Percentiles rank a stretch among this genome's conserved stretches.
Evolutionary conservation across 1,140 invertebrate species (phyloP).

Genomic region (Lordiphosa collinella): DNA sequence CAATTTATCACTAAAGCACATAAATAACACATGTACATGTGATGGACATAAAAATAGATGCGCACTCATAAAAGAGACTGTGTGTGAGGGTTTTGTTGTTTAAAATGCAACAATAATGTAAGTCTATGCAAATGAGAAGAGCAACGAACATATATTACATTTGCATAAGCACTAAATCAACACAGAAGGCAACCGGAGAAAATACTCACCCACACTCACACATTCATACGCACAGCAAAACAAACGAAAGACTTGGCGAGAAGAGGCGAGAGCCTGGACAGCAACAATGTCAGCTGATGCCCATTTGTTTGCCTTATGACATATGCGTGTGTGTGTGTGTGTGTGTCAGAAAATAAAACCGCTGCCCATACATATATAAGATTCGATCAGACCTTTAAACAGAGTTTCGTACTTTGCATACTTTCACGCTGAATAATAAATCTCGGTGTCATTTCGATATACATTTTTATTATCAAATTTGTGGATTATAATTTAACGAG

Average conservation of each 20-base stretch:
- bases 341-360: slow-evolving; percentile 22
- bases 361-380: slow-evolving; percentile 4
- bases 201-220: slow-evolving; percentile 14
- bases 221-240: slow-evolving; percentile 6
- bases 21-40: slow-evolving; percentile 53
- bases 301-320: slow-evolving; percentile 52
- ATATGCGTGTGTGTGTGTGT: slow-evolving; percentile 16
- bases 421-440: slow-evolving; percentile 18
- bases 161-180: slow-evolving; percentile 77
- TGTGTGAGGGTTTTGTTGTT: slow-evolving; percentile 39
- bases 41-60: slow-evolving; percentile 49
- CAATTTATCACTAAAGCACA: slow-evolving; percentile 61
- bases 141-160: slow-evolving; percentile 66
- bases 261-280: slow-evolving; percentile 7
- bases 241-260: slow-evolving; percentile 1
- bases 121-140: slow-evolving; percentile 58
- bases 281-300: slow-evolving; percentile 32
- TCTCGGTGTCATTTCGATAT: no score
- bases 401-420: slow-evolving; percentile 27
- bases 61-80: slow-evolving; percentile 35
- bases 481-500: no score
- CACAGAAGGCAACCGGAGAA: slow-evolving; percentile 50
- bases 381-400: slow-evolving; percentile 18
- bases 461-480: no score
- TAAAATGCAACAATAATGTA: slow-evolving; percentile 73